A percentile compares a stretch with the other conserved stretches of the same genome.
Evolutionary conservation across 2,113 vertebrate genomes (phyloP).

Genomic region (Echinops telfairi): DNA sequence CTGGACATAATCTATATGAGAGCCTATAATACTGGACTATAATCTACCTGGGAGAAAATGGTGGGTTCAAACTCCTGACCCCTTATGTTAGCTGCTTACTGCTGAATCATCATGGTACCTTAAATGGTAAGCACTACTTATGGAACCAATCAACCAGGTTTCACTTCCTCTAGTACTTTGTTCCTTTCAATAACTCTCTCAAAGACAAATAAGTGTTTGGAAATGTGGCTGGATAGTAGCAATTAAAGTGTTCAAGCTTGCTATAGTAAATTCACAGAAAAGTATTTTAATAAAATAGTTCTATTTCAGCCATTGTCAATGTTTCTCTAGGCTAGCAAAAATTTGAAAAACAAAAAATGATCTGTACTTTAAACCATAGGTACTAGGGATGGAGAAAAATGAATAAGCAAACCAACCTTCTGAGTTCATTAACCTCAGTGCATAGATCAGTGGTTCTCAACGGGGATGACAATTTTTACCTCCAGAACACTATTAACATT

Average conservation of each 20-base stretch:
- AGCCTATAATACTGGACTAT: no score
- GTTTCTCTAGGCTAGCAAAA: neutral
- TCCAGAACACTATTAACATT: no score
- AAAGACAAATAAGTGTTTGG: neutral
- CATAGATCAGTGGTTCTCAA: neutral
- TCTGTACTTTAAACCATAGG: neutral
- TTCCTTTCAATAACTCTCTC: neutral
- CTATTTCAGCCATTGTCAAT: neutral
- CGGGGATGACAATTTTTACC: neutral
- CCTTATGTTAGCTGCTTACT: no score
- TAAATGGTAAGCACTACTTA: neutral
- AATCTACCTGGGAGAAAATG: neutral
- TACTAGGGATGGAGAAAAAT: neutral
- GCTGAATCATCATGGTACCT: no score
- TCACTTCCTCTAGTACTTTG: neutral
- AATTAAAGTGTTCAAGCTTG: conserved; percentile 13
- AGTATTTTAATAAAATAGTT: conserved; percentile 2
- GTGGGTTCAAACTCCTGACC: neutral
- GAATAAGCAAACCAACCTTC: neutral
- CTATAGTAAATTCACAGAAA: neutral
- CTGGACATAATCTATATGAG: no score
- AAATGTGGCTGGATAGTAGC: neutral
- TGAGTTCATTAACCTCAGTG: neutral
- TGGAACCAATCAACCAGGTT: neutral
- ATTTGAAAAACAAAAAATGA: neutral